Conservation (phyloP, 2,113 vertebrate genomes). For the Ardeotis arabs region DNA sequence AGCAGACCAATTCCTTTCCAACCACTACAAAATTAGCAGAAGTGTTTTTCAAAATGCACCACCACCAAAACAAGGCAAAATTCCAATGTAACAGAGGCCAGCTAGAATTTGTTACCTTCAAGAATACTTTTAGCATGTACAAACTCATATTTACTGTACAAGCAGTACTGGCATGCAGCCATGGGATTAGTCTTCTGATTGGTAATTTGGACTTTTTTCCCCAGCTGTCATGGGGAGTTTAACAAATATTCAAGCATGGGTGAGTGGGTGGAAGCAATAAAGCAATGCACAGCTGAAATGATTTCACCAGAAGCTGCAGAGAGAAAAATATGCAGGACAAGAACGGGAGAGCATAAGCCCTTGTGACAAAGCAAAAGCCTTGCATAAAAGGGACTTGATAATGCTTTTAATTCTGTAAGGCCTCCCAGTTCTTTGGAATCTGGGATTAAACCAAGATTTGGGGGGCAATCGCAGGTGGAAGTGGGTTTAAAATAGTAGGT, state of each 20-base stretch:
- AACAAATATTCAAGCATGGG: not conserved
- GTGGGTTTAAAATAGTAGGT: not conserved
- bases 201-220: conserved; percentile 22
- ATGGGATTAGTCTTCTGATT: conserved; percentile 22
- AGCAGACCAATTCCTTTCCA: not conserved
- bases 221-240: conserved; percentile 30
- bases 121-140: not conserved
- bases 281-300: conserved; percentile 36
- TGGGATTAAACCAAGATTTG: not conserved
- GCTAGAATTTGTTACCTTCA: not conserved
- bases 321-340: conserved; percentile 5
- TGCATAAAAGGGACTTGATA: not conserved
- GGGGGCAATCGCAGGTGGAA: not conserved
- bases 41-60: not conserved
- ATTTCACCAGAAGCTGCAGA: conserved; percentile 7
- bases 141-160: not conserved
- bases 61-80: not conserved
- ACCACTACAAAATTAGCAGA: not conserved
- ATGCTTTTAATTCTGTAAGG: not conserved
- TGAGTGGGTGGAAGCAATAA: conserved; percentile 50
- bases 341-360: not conserved
- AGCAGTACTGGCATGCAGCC: not conserved
- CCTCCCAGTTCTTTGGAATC: not conserved
- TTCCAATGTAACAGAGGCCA: not conserved
- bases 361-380: conserved; percentile 21